Percentiles rank a stretch among this genome's conserved stretches.
Evolutionary conservation across 2,797 vertebrate species (phyloP).

Genomic region (Rhinatrema bivittatum): DNA sequence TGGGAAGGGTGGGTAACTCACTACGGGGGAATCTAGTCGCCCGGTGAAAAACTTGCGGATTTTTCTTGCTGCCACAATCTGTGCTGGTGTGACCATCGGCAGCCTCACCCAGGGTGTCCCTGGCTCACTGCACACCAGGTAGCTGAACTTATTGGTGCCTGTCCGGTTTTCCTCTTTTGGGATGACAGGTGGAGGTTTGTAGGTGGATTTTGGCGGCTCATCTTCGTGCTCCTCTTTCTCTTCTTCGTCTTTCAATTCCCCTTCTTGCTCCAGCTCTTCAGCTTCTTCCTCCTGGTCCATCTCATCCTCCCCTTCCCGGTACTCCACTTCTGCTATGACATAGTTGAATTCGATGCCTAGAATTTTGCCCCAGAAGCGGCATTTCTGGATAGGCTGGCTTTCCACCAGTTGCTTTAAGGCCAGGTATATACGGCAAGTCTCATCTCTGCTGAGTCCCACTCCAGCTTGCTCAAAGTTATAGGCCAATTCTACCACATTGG

Average conservation of each 20-base stretch:
- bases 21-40: conserved; percentile 63
- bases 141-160: conserved; percentile 78
- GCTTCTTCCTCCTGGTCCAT: conserved; percentile 39
- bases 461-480: conserved; percentile 87
- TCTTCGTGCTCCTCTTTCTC: conserved; percentile 30
- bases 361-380: conserved; percentile 91
- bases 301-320: conserved; percentile 58
- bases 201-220: conserved; percentile 54
- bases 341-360: conserved; percentile 76
- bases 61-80: conserved; percentile 77
- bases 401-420: conserved; percentile 76
- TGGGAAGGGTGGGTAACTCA: conserved; percentile 84
- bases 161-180: conserved; percentile 70
- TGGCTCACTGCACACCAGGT: conserved; percentile 84
- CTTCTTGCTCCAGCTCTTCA: conserved; percentile 34
- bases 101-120: conserved; percentile 79
- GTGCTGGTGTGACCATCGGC: conserved; percentile 75
- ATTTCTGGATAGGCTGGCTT: conserved; percentile 60
- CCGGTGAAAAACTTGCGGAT: conserved; percentile 87
- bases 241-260: conserved; percentile 19
- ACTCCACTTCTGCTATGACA: conserved; percentile 74
- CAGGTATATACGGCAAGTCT: conserved; percentile 75
- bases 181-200: conserved; percentile 59
- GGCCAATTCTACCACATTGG: conserved; percentile 74
- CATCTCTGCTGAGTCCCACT: conserved; percentile 71